Evolutionary conservation across 2,888 invertebrate genomes (phyloP), one percentile per base, ranked within the genome.

Genomic region (Omphaloscelis lunosa): DNA sequence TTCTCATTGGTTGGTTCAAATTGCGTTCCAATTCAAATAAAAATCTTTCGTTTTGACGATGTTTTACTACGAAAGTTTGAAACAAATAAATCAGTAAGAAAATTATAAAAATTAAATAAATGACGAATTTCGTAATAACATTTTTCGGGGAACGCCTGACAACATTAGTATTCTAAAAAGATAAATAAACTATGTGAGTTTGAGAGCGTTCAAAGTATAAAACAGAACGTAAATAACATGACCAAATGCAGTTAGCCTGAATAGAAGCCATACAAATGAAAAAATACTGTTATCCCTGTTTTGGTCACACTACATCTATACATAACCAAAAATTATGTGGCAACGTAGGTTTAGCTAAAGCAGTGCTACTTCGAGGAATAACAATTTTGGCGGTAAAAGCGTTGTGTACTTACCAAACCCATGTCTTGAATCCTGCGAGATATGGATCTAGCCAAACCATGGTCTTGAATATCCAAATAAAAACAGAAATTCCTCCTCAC

Each of bases 401-500:
- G 27, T 56, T 61, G 73, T 51, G 74, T 80, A 89, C 98, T 97
- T 95, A 98, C 98, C 95, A 98, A 97, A 86, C 98, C 98, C 94
- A 98, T 97, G 89, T 97, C 97, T 92, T 97, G 97, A 89, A 98
- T 97, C 93, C 97, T 97, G 84, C 97, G 96, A 90, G 98, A 98
- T 94, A 98, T 94, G 87, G 97, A 97, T 90, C 97, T 96, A 82
- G 97, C 97, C 75, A 97, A 94, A 88, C 97, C 97, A 96, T 97
- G 97, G 91, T 98, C 98, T 95, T 98, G 97, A 89, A 98, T 97
- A 92, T 98, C 98, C 97, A 98, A 97, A 94, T 98, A 98, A 96
- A 98, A 98, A 92, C 97, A 97, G 91, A 97, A 98, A 93, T 97
- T 97, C 90, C 97, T 97, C 92, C 98, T 93, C 84, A 96, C 96